phyloP scores from a whole-genome alignment of 2,797 vertebrate genomes.

The Delichon dasypus region DNA sequence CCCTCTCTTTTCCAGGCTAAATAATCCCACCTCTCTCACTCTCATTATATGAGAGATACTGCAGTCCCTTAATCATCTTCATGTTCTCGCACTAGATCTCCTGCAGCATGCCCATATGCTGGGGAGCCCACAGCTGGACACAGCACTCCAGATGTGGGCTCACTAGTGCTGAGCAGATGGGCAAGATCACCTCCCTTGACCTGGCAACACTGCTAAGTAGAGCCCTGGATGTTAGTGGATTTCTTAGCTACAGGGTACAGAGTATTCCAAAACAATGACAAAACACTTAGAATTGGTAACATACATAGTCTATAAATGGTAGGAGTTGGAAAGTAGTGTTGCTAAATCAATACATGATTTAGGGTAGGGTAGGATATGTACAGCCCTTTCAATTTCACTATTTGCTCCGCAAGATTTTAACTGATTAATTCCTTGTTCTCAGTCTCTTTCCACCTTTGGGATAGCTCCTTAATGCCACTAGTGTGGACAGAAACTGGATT shows the following conservation, averaged over 20 bases:
- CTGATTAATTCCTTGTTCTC: neutral
- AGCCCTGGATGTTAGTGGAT: neutral
- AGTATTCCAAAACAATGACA: neutral
- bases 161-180: neutral
- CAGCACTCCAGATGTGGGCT: neutral
- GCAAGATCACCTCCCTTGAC: neutral
- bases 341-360: neutral
- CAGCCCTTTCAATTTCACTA: neutral
- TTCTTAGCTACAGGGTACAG: neutral
- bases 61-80: neutral
- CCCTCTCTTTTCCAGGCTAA: constrained; percentile 5
- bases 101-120: neutral
- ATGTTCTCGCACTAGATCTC: neutral
- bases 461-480: neutral
- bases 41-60: neutral
- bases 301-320: neutral
- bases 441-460: neutral
- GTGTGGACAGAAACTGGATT: neutral
- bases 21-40: neutral
- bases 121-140: neutral
- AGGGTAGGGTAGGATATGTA: neutral
- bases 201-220: neutral
- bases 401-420: neutral
- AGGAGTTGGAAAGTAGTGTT: neutral
- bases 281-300: neutral